Evolutionary conservation across 2,797 vertebrate genomes (phyloP).

Genomic region (Rhabdophis nuchalis): DNA sequence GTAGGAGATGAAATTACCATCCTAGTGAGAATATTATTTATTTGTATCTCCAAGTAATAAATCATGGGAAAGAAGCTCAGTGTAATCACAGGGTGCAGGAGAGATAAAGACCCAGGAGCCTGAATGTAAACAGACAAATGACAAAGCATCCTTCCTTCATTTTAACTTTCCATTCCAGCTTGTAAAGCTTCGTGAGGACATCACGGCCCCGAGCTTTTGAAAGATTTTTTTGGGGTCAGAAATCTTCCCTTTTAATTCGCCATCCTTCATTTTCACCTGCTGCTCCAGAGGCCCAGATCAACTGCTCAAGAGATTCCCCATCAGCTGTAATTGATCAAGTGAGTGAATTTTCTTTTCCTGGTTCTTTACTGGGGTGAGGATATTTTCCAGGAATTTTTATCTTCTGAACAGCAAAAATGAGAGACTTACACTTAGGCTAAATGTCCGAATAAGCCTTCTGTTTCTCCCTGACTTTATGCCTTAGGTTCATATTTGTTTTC

Average conservation of each 20-base stretch:
- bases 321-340: not conserved
- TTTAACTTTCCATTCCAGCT: not conserved
- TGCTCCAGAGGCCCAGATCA: not conserved
- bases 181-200: constrained; percentile 3
- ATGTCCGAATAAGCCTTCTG: too few species aligned
- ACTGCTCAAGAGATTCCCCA: not conserved
- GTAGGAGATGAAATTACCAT: not conserved
- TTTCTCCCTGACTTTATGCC: not conserved
- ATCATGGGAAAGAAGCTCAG: not conserved
- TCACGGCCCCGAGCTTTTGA: not conserved
- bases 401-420: not conserved
- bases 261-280: not conserved
- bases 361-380: not conserved
- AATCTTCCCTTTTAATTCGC: not conserved
- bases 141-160: not conserved
- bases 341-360: not conserved
- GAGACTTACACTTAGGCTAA: not conserved
- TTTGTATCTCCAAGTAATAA: constrained; percentile 2
- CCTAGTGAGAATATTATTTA: constrained; percentile 9
- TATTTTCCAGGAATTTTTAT: not conserved
- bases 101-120: not conserved
- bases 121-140: constrained; percentile 10
- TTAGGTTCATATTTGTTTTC: not conserved
- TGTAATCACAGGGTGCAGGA: not conserved
- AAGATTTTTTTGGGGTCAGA: not conserved